Conservation (phyloP, 2,113 vertebrate genomes). For the Hymenochirus boettgeri region DNA sequence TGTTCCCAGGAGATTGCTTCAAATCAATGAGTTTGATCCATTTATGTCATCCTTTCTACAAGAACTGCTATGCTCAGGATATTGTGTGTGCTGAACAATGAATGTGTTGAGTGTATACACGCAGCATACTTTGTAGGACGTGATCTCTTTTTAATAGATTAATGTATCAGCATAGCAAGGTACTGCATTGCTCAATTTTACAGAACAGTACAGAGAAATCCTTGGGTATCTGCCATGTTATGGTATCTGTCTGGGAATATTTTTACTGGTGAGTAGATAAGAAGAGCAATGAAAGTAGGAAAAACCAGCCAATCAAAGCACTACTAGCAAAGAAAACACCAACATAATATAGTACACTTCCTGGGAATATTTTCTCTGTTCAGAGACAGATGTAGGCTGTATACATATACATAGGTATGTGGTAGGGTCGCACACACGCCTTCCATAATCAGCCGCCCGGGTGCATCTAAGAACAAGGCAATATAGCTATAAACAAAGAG, state of each 20-base stretch:
- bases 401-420: no score
- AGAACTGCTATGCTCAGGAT: constrained; percentile 10
- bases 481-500: no score
- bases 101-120: neutral
- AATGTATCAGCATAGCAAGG: neutral
- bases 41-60: constrained; percentile 16
- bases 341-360: no score
- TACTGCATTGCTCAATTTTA: neutral
- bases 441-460: no score
- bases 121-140: neutral
- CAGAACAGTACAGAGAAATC: no score
- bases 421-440: no score
- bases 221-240: neutral
- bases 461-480: no score
- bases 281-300: neutral
- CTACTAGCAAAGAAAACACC: no score
- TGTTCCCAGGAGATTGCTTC: constrained; percentile 4
- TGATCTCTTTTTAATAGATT: no score
- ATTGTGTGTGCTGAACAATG: constrained; percentile 3
- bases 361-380: no score
- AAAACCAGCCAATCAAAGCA: neutral
- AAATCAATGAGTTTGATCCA: constrained; percentile 10
- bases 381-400: no score
- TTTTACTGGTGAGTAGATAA: neutral
- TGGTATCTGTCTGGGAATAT: neutral